Evolutionary conservation across 2,113 vertebrate genomes (phyloP).

Genomic region (Cariama cristata): DNA sequence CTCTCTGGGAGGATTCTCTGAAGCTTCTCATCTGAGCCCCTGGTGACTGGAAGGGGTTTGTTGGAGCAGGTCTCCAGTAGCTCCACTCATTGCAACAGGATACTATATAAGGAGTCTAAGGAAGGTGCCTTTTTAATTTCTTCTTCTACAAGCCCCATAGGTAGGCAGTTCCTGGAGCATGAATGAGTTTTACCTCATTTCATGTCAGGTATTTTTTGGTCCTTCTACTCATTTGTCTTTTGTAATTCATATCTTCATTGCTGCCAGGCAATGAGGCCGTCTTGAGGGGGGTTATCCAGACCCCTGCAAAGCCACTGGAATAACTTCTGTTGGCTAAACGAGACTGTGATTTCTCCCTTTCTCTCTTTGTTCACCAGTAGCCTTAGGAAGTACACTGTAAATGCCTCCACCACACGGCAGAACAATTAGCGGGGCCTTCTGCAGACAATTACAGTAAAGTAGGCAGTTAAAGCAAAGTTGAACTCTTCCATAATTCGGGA

Average conservation of each 20-base stretch:
- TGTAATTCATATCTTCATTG: background rate
- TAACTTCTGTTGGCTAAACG: background rate
- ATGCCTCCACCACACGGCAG: rapidly evolving
- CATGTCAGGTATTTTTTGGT: background rate
- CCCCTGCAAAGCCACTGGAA: background rate
- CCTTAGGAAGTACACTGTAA: background rate
- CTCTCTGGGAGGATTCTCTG: background rate
- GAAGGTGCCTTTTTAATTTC: background rate
- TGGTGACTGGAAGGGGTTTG: background rate
- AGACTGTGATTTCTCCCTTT: background rate
- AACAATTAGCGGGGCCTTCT: background rate
- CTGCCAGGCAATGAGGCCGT: background rate
- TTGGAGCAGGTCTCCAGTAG: background rate
- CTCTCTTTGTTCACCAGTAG: background rate
- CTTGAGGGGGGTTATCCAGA: background rate
- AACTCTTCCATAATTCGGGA: background rate
- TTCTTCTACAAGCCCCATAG: background rate
- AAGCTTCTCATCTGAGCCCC: background rate
- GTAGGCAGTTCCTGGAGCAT: background rate
- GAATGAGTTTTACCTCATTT: background rate
- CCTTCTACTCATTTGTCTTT: background rate
- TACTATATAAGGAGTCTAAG: background rate
- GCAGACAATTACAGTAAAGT: background rate
- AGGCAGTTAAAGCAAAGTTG: background rate
- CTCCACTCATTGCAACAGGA: background rate